phyloP scores from a whole-genome alignment of 1,140 invertebrate genomes.

The Drosophila tsacasi region DNA sequence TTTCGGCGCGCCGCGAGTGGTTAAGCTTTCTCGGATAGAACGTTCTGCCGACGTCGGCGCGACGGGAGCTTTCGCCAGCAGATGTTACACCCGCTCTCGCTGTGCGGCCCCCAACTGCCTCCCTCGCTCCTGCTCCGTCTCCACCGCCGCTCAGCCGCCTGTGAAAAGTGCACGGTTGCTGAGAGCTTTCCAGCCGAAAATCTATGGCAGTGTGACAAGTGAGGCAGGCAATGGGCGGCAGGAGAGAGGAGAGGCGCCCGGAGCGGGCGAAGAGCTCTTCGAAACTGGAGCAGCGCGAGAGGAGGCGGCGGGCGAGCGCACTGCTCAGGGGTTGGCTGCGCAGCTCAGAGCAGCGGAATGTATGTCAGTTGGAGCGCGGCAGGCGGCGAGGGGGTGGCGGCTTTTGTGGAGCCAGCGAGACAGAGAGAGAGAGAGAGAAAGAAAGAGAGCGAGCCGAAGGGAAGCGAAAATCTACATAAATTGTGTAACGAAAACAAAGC shows the following conservation, averaged over 20 bases:
- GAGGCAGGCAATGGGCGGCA: slow-evolving; percentile 54
- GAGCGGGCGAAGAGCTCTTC: slow-evolving; percentile 56
- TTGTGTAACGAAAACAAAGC: slow-evolving; percentile 75
- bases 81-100: slow-evolving; percentile 55
- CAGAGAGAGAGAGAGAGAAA: slow-evolving; percentile 8
- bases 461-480: slow-evolving; percentile 63
- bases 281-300: slow-evolving; percentile 70
- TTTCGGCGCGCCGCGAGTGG: slow-evolving; percentile 81
- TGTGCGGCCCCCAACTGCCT: slow-evolving; percentile 21
- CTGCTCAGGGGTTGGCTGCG: slow-evolving; percentile 40
- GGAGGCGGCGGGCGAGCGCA: not conserved
- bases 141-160: slow-evolving; percentile 14
- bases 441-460: slow-evolving; percentile 28
- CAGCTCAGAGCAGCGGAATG: slow-evolving; percentile 40
- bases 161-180: slow-evolving; percentile 38
- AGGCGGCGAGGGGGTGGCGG: slow-evolving; percentile 2
- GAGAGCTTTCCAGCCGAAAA: slow-evolving; percentile 70
- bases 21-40: slow-evolving; percentile 79
- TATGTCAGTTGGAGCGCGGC: slow-evolving; percentile 36
- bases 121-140: not conserved
- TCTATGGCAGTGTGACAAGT: slow-evolving; percentile 80
- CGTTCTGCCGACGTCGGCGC: slow-evolving; percentile 48
- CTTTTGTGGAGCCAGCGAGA: slow-evolving; percentile 19
- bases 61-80: slow-evolving; percentile 66
- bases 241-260: slow-evolving; percentile 2